Evolutionary conservation across 2,113 vertebrate genomes (phyloP).

Genomic region (Morone chrysops): DNA sequence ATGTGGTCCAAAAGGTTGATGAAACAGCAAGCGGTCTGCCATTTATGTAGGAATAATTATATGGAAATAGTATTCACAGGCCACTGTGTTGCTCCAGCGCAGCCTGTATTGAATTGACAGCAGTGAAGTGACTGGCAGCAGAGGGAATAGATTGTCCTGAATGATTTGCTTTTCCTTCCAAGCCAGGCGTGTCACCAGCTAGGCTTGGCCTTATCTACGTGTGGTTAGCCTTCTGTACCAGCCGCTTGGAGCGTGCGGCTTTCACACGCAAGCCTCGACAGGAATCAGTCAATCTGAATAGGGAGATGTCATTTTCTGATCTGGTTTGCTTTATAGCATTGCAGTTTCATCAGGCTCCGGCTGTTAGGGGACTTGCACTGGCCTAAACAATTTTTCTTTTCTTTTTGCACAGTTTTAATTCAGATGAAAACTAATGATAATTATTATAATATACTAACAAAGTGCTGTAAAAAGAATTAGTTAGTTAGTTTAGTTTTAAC

Average conservation of each 20-base stretch:
- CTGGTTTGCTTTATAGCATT: constrained; percentile 28
- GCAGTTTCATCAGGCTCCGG: constrained; percentile 44
- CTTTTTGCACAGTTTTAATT: background rate
- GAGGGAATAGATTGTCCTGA: constrained; percentile 73
- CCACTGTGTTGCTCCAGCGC: constrained; percentile 46
- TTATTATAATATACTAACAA: background rate
- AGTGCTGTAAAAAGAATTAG: background rate
- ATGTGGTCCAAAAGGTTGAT: constrained; percentile 62
- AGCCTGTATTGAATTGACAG: constrained; percentile 57
- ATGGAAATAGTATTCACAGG: constrained; percentile 78
- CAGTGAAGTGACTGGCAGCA: constrained; percentile 64
- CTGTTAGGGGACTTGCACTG: constrained; percentile 8
- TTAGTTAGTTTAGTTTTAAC: background rate
- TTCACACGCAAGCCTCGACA: constrained; percentile 50
- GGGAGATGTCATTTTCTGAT: constrained; percentile 82
- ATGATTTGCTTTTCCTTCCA: constrained; percentile 69
- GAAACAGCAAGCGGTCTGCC: constrained; percentile 57
- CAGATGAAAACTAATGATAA: background rate
- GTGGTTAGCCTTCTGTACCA: constrained; percentile 65
- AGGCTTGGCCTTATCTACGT: constrained; percentile 63
- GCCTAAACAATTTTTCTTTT: background rate
- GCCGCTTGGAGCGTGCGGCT: constrained; percentile 16
- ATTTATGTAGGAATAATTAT: constrained; percentile 67
- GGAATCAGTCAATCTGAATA: constrained; percentile 74
- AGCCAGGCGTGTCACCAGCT: constrained; percentile 61